These are phyloP conservation scores for Coracias cyanogaster DNA, from an alignment of 2,797 vertebrate species.

Conservation along the genomic window DNA sequence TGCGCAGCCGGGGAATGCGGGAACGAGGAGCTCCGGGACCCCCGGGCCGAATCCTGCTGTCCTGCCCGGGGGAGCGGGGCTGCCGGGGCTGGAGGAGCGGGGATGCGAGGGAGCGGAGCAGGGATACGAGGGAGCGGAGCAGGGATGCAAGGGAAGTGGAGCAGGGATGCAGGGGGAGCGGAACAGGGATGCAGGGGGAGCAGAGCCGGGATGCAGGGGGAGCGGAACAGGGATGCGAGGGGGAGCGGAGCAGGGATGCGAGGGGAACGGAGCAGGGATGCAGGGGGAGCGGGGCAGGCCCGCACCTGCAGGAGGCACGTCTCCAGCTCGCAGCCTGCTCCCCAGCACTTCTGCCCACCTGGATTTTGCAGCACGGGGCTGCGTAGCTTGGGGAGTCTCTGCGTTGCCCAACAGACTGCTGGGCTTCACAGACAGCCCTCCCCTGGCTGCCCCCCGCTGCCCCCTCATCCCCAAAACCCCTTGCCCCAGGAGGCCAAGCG, in stretches of 20 bases:
- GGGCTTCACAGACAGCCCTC: background rate
- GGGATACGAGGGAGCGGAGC: background rate
- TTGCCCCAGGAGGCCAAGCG: background rate
- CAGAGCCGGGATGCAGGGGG: background rate
- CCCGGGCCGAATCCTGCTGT: background rate
- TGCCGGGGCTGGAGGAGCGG: background rate
- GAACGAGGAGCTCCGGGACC: rapidly evolving
- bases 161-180: background rate
- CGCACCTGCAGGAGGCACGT: background rate
- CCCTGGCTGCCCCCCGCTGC: background rate
- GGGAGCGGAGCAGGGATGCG: too few species aligned
- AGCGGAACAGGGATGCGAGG: background rate
- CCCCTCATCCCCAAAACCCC: too few species aligned
- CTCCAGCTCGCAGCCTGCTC: background rate
- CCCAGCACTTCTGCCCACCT: background rate
- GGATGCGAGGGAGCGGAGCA: background rate
- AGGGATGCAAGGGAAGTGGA: background rate
- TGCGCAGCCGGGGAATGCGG: rapidly evolving
- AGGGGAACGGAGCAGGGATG: background rate
- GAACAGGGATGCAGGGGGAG: background rate
- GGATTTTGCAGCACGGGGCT: background rate
- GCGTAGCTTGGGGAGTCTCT: background rate
- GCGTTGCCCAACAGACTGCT: background rate
- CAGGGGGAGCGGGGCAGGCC: background rate
- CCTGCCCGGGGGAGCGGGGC: background rate